These are phyloP conservation scores for Aphrophora alni DNA, from an alignment of 2,888 invertebrate genomes.

Conservation along the genomic window DNA sequence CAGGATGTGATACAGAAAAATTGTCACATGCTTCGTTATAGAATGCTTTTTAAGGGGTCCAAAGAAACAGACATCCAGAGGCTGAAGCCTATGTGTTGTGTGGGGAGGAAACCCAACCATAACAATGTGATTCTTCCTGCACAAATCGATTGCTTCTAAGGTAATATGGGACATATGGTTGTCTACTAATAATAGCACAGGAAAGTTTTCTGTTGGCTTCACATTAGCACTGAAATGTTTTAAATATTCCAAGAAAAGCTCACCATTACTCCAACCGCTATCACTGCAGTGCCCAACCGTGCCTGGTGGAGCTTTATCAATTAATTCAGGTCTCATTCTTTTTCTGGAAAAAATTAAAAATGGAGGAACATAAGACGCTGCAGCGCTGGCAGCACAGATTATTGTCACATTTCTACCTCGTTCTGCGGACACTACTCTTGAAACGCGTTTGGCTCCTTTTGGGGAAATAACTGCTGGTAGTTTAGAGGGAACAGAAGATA, in stretches of 20 bases:
- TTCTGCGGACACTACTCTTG: not conserved
- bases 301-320: slow-evolving; percentile 14
- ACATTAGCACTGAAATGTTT: slow-evolving; percentile 16
- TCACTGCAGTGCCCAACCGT: slow-evolving; percentile 24
- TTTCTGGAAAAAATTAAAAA: slow-evolving; percentile 25
- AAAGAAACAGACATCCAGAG: slow-evolving; percentile 1
- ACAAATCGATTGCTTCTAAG: too few species aligned
- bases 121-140: too few species aligned
- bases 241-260: slow-evolving; percentile 18
- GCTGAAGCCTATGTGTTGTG: not conserved
- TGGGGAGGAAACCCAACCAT: not conserved
- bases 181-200: slow-evolving; percentile 17
- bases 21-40: too few species aligned
- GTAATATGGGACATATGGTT: slow-evolving; percentile 14
- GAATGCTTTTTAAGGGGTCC: not conserved
- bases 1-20: too few species aligned
- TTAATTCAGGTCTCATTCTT: slow-evolving; percentile 18
- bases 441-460: not conserved
- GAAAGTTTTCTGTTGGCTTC: not conserved
- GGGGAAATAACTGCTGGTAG: not conserved
- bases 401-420: slow-evolving; percentile 25
- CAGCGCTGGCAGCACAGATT: slow-evolving; percentile 21
- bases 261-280: slow-evolving; percentile 12
- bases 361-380: not conserved
- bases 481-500: slow-evolving; percentile 7